A percentile compares a stretch with the other conserved stretches of the same genome.
These are phyloP conservation scores for Tubiluchus corallicola DNA, from an alignment of 2,888 invertebrate genomes.

Conservation along the genomic window DNA sequence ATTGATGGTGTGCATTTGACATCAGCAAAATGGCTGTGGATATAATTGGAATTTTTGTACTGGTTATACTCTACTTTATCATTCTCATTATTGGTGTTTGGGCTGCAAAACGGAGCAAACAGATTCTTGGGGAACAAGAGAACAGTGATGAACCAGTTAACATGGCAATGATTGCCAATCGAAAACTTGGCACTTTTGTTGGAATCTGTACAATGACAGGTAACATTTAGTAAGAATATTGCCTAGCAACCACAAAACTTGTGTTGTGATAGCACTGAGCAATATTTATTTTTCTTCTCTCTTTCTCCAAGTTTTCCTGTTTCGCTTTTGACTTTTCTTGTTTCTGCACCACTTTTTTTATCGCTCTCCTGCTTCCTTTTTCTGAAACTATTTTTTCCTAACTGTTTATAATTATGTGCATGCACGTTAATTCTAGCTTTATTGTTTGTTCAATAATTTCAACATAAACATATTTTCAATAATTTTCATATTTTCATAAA, in stretches of 20 bases:
- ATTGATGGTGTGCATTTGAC: too few relatives aligned
- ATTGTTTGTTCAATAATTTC: too few relatives aligned
- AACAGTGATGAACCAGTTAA: conserved; percentile 14
- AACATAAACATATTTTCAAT: too few relatives aligned
- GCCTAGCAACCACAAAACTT: too few relatives aligned
- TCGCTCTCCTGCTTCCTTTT: too few relatives aligned
- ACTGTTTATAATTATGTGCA: too few relatives aligned
- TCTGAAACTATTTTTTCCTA: too few relatives aligned
- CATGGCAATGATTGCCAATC: conserved; percentile 20
- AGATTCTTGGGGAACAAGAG: too few relatives aligned
- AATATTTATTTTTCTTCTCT: background rate
- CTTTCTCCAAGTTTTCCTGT: background rate
- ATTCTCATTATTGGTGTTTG: background rate
- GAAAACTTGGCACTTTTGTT: conserved; percentile 19
- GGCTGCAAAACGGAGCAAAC: background rate
- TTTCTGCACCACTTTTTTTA: background rate
- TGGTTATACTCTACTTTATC: background rate
- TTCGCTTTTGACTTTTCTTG: background rate
- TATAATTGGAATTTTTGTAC: background rate
- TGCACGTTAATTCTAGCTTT: too few relatives aligned
- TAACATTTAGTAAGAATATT: conserved; percentile 14
- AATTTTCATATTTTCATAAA: too few relatives aligned
- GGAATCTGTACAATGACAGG: conserved; percentile 27
- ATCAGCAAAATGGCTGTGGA: background rate
- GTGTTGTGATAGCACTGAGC: too few relatives aligned